Evolutionary conservation across 1,140 invertebrate species (phyloP), one percentile per base, ranked within the genome.

Genomic region (Panulirus ornatus): DNA sequence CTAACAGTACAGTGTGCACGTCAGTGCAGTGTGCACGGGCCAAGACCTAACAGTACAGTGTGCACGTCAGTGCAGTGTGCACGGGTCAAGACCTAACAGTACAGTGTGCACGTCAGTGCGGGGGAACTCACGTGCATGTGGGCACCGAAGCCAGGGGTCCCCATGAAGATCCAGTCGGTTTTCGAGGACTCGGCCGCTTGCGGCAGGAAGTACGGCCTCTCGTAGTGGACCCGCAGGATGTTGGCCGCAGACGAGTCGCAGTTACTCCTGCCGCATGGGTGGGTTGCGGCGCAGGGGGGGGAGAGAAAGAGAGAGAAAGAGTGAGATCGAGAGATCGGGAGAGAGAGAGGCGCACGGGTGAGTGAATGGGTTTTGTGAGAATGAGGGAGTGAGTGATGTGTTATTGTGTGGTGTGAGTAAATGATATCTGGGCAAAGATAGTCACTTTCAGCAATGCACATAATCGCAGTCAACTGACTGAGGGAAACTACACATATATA

Each of bases 161-260:
- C 98, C 96, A 99, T 99, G 93, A 99, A 99, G 92, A 99, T 97
- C 98, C 98, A 99, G 94, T 98, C 98, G 0, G 97, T 96, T 81
- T 96, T 96, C 92, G 97, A 97, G 91, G 96, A 97, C 93, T 98
- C 97, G 0, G 98, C 96, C 1, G 95, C 95, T 9, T 94, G 94
- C 0, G 98, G 98, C 6, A 99, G 95, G 93, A 99, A 99, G 93
- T 98, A 98, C 0, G 98, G 98, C 44, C 96, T 94, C 0, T 94
- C 93, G 93, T 99, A 99, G 93, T 98, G 97, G 85, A 96, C 92
- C 38, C 98, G 94, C 36, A 99, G 94, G 54, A 96, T 94, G 91
- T 96, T 95, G 0, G 97, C 96, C 40, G 97, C 96, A 73, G 95
- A 95, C 19, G 96, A 95, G 93, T 98, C 96, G 93, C 98, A 99